Base-by-base conservation (phyloP, 2,888 invertebrate genomes). In the Hypomecis punctinalis region DNA sequence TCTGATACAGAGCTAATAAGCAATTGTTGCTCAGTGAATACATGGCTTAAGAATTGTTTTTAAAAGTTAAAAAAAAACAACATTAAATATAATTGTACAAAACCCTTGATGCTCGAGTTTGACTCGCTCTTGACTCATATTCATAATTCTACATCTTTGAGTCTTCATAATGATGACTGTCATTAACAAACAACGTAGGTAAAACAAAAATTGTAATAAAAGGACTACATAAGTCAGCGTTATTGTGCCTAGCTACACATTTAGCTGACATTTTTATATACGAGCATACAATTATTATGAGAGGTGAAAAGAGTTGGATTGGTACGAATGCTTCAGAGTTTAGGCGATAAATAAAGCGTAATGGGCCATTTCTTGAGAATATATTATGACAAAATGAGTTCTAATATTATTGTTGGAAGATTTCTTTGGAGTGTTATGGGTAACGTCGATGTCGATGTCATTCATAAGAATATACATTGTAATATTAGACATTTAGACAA, bases 301-400 rank as follows among this genome's bases (percentile, higher is more conserved):
- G 74, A 72, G 67, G 79, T 82, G 77, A 79, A 81, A 84, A 81
- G 83, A 83, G 85, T 84, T 83, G 77, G 80, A 77, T 74, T 77
- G 76, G 71, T 76, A 76, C 74, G 76, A 76, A 77, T 77, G 75
- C 75, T 79, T 76, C 75, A 72, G 81, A 85, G 77, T 64, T 84
- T 76, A 73, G 78, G 82, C 81, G 73, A 87, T 87, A 88, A 86
- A 88, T 88, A 86, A 81, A 69, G 77, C 75, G 82, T 85, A 87
- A 87, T 87, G 85, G 86, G 73, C 88, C 82, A 88, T 88, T 86
- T 75, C 84, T 85, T 76, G 49, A 76, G 76, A 83, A 85, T 86
- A 83, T 86, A 81, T 83, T 82, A 85, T 79, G 82, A 82, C 80
- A 82, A 85, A 84, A 81, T 82, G 79, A 80, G 80, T 78, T 75